phyloP scores from a whole-genome alignment of 2,888 invertebrate species.

The Drosophila koepferae region DNA sequence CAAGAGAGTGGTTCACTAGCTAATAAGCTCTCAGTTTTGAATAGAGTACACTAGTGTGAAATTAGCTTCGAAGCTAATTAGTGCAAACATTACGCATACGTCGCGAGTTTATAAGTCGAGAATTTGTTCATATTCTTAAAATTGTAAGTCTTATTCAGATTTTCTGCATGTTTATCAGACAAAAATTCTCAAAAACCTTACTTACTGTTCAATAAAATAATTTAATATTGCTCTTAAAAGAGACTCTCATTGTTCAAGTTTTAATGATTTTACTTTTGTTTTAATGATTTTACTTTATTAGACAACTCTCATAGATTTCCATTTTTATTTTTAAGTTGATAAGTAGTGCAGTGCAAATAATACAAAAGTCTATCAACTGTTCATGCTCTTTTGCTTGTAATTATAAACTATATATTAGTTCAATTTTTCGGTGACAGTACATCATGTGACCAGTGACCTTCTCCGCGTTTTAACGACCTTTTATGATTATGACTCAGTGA shows the following conservation, averaged over 20 bases:
- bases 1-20: slow-evolving; percentile 69
- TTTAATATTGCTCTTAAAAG: neutral
- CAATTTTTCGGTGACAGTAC: neutral
- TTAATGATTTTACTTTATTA: neutral
- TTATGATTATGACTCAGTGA: slow-evolving; percentile 63
- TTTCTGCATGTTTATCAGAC: neutral
- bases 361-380: neutral
- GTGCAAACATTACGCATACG: slow-evolving; percentile 59
- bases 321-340: neutral
- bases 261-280: neutral
- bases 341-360: neutral
- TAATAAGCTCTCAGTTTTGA: slow-evolving; percentile 23
- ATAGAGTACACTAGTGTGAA: neutral
- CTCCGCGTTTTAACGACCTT: slow-evolving; percentile 34
- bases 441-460: neutral
- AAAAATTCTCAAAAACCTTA: neutral
- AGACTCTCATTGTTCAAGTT: neutral
- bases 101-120: slow-evolving; percentile 18
- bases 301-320: neutral
- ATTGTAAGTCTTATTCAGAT: slow-evolving; percentile 48
- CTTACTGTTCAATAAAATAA: neutral
- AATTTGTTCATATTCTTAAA: slow-evolving; percentile 33
- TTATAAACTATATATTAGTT: neutral
- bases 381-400: neutral
- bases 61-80: slow-evolving; percentile 19